Evolutionary conservation across 2,888 invertebrate species (phyloP), one percentile per base, ranked within the genome.

Genomic region (Caenorhabditis drosophilae): DNA sequence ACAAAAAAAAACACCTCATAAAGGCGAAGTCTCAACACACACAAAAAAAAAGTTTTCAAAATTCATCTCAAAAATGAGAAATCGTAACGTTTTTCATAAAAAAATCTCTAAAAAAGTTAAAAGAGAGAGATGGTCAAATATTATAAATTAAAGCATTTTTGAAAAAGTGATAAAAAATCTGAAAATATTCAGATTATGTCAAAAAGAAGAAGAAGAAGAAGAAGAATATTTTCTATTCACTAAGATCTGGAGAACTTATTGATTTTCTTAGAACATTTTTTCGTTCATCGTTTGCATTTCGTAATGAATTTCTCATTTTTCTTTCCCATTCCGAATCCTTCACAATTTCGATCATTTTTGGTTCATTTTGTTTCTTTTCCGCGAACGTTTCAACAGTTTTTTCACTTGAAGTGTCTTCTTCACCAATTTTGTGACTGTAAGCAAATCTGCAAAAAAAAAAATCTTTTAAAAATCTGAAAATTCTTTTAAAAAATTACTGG

Each of bases 351-450:
- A 11, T 22, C 26, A 9, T 22, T n/a, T 6, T 27, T 27, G 31
- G 22, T 18, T 35, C 16, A 18, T 50, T 23, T 15, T 54, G 50
- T 54, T 57, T 58, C 22, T 47, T 27, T 15, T 48, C 61, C 6
- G 62, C 67, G 15, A 54, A 36, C 2, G 56, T 48, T 38, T 68
- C 67, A 2, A 60, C 55, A n/a, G 73, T 73, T 49, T 73, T 70
- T 35, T 69, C 70, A 7, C 66, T 66, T n/a, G 68, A 52, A 18
- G 67, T 61, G 40, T 74, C 60, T 23, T 45, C 57, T 23, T 74
- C 67, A 26, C 73, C 76, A 60, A 79, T 79, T 55, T 75, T 75
- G 59, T 73, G 73, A 6, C 70, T 63, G 48, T 78, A 80, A 35
- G 71, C 80, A 57, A 79, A 75, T 42, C 71, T 75, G 47, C 15